phyloP scores from a whole-genome alignment of 2,797 vertebrate species.

The Spinus pinus region DNA sequence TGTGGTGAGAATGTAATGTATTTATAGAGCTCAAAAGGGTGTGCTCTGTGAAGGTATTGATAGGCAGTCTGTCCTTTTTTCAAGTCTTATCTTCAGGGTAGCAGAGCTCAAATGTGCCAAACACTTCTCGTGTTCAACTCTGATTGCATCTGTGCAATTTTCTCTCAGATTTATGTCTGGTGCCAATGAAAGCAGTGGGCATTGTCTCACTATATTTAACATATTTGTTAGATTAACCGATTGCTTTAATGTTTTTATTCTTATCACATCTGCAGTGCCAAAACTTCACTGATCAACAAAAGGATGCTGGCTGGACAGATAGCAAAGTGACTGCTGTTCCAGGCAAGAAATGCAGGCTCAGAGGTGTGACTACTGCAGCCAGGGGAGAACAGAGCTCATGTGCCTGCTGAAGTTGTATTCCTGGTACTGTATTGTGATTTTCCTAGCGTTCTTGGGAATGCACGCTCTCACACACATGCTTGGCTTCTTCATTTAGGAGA shows the following conservation, averaged over 20 bases:
- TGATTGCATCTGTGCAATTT: conserved; percentile 66
- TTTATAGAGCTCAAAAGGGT: conserved; percentile 68
- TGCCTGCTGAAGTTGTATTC: background rate
- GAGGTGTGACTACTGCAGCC: background rate
- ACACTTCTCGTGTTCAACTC: conserved; percentile 44
- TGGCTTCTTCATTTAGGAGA: background rate
- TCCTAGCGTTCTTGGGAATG: background rate
- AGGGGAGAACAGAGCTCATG: background rate
- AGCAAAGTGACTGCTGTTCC: conserved; percentile 13
- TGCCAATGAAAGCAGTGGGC: conserved; percentile 47
- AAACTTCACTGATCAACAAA: conserved; percentile 58
- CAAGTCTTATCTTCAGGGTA: conserved; percentile 67
- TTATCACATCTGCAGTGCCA: conserved; percentile 49
- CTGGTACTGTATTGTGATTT: background rate
- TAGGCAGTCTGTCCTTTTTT: conserved; percentile 48
- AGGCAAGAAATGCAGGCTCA: background rate
- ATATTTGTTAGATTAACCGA: conserved; percentile 61
- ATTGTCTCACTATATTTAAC: conserved; percentile 57
- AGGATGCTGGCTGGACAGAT: background rate
- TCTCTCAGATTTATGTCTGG: conserved; percentile 58
- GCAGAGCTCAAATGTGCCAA: conserved; percentile 62
- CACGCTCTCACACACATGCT: background rate
- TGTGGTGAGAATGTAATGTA: conserved; percentile 33
- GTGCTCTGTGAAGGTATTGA: conserved; percentile 63
- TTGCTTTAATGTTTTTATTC: conserved; percentile 54